Evolutionary conservation across 1,140 invertebrate species (phyloP).

Genomic region (Heliconius eleuchia): DNA sequence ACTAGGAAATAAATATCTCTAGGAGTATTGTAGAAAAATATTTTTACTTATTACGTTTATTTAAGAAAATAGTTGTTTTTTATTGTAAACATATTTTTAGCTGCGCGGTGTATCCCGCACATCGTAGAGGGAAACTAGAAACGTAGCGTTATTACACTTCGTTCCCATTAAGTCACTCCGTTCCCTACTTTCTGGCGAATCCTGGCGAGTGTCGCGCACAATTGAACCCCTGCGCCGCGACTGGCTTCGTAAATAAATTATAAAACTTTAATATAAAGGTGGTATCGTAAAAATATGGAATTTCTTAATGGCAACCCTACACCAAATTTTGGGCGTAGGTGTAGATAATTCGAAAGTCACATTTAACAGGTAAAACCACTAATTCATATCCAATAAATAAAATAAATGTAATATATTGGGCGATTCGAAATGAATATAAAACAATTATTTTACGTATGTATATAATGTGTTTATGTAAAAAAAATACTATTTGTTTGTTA

Average conservation of each 20-base stretch:
- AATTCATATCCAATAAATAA: constrained; percentile 30
- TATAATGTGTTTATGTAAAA: neutral
- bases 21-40: neutral
- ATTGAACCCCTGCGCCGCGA: too few species aligned
- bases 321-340: neutral
- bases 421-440: constrained; percentile 35
- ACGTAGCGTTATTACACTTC: neutral
- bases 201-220: too few species aligned
- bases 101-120: too few species aligned
- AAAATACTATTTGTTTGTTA: neutral
- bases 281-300: neutral
- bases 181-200: neutral
- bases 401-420: constrained; percentile 41
- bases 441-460: constrained; percentile 37
- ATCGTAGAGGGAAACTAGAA: too few species aligned
- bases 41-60: neutral
- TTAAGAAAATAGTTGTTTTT: neutral
- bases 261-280: neutral
- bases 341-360: constrained; percentile 30
- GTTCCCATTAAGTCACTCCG: neutral
- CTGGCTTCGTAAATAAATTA: too few species aligned
- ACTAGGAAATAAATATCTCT: neutral
- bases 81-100: neutral
- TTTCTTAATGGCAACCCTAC: neutral
- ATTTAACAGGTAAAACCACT: constrained; percentile 32